A percentile compares a stretch with the other conserved stretches of the same genome.
phyloP scores from a whole-genome alignment of 1,140 invertebrate species.

The Neodiprion fabricii region DNA sequence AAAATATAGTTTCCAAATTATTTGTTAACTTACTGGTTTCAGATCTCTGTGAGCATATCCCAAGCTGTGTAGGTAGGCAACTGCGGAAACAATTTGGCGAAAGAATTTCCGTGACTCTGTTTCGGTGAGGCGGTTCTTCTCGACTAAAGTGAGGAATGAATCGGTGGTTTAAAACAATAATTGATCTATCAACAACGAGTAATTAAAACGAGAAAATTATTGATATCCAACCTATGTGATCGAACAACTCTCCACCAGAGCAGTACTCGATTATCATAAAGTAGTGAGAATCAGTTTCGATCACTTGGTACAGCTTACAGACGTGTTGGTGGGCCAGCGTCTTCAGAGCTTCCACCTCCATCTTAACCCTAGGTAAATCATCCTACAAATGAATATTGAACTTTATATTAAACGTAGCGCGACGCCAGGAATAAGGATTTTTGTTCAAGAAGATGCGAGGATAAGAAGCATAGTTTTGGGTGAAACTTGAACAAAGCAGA shows the following conservation, averaged over 20 bases:
- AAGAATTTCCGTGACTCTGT: constrained; percentile 77
- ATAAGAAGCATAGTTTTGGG: background rate
- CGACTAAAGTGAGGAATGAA: constrained; percentile 60
- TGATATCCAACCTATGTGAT: constrained; percentile 72
- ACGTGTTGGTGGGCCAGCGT: constrained; percentile 82
- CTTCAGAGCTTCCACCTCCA: constrained; percentile 85
- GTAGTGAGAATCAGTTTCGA: constrained; percentile 76
- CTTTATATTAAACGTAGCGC: background rate
- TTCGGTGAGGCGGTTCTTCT: constrained; percentile 74
- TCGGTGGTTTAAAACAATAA: constrained; percentile 18
- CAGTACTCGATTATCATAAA: constrained; percentile 84
- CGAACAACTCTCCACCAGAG: constrained; percentile 83
- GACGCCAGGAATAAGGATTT: background rate
- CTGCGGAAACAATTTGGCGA: constrained; percentile 79
- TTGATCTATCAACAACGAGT: background rate
- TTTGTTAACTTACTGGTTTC: constrained; percentile 71
- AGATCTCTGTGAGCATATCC: constrained; percentile 84
- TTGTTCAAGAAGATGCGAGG: background rate
- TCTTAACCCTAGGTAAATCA: constrained; percentile 78
- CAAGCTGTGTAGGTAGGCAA: constrained; percentile 77
- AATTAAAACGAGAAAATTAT: constrained; percentile 7
- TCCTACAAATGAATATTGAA: constrained; percentile 62
- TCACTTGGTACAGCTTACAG: constrained; percentile 83
- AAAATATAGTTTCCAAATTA: background rate
- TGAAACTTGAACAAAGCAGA: constrained; percentile 1